phyloP scores from a whole-genome alignment of 2,113 vertebrate species.

The Grus americana region DNA sequence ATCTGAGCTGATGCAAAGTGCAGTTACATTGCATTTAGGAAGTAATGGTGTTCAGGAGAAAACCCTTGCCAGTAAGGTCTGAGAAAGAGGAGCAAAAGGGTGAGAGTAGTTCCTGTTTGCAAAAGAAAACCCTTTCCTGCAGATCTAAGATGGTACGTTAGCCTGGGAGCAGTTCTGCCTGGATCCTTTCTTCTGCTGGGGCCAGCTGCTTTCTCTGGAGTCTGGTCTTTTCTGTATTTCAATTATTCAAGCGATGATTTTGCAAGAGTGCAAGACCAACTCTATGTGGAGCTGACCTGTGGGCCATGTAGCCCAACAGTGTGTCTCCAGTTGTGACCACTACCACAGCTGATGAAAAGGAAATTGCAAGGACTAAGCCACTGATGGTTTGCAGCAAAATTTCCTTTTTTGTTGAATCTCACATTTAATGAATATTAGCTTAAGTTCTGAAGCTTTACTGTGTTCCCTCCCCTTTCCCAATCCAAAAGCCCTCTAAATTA shows the following conservation, averaged over 20 bases:
- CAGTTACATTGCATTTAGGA: background rate
- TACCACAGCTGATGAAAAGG: background rate
- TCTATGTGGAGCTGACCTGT: background rate
- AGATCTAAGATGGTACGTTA: background rate
- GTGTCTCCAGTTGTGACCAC: background rate
- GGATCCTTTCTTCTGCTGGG: background rate
- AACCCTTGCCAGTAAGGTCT: background rate
- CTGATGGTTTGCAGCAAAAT: background rate
- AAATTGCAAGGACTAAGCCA: background rate
- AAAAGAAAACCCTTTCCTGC: background rate
- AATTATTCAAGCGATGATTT: background rate
- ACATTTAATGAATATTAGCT: background rate
- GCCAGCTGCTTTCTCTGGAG: background rate
- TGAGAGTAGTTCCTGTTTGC: background rate
- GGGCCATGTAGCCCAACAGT: background rate
- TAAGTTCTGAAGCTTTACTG: background rate
- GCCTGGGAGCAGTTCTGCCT: background rate
- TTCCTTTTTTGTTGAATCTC: background rate
- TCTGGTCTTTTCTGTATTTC: background rate
- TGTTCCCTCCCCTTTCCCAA: background rate
- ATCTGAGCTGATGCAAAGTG: background rate
- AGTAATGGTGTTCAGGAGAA: background rate
- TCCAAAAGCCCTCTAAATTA: background rate
- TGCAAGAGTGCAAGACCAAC: background rate
- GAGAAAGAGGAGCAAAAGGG: background rate